Percentiles rank a stretch among this genome's conserved stretches.
These are phyloP conservation scores for Cettia cetti DNA, from an alignment of 2,113 vertebrate species.

Conservation along the genomic window DNA sequence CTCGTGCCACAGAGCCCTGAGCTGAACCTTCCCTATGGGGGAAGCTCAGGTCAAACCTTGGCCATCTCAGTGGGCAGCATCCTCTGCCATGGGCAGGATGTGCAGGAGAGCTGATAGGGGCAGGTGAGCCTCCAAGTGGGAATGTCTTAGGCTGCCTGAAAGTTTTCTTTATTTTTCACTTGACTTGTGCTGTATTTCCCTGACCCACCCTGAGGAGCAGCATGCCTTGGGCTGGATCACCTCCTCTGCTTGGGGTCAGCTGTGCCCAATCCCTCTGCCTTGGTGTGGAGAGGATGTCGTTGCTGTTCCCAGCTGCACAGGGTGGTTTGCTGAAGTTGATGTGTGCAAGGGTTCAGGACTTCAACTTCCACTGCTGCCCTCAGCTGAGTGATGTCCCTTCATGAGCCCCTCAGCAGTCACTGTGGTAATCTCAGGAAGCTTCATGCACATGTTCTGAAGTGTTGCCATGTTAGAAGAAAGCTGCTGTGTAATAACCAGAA, in stretches of 20 bases:
- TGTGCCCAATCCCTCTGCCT: neutral
- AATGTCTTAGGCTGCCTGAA: neutral
- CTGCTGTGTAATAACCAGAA: neutral
- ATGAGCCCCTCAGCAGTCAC: neutral
- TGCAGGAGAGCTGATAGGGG: neutral
- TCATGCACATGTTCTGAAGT: fast-evolving
- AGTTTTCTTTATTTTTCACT: neutral
- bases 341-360: neutral
- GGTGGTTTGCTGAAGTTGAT: neutral
- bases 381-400: too few species aligned
- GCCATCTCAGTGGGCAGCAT: neutral
- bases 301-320: neutral
- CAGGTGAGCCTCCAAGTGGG: neutral
- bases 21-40: neutral
- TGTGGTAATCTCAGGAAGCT: neutral
- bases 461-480: neutral
- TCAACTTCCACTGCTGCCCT: neutral
- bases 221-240: neutral
- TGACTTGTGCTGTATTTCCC: neutral
- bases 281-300: fast-evolving
- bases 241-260: neutral
- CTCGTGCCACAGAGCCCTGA: neutral
- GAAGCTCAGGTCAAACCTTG: neutral
- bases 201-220: neutral
- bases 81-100: neutral